These are phyloP conservation scores for Scaptomyza caliginosa DNA, from an alignment of 2,888 invertebrate genomes.

Conservation along the genomic window DNA sequence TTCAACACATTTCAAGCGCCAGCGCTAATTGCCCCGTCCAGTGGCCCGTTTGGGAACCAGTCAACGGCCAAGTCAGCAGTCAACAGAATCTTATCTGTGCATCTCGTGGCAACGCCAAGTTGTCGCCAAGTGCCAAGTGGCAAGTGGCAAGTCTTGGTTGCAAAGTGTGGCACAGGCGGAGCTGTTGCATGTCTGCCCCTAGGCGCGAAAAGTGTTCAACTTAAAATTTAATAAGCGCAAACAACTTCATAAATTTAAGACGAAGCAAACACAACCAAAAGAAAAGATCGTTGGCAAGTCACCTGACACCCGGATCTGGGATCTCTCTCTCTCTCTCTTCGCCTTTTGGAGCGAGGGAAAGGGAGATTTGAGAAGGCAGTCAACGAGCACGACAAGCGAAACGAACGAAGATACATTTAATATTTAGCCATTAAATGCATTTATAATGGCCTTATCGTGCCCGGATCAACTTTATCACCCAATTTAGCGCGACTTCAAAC, in stretches of 20 bases:
- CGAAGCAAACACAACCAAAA: constrained; percentile 1
- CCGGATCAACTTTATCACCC: constrained; percentile 80
- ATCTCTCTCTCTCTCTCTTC: constrained; percentile 12
- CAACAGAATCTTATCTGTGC: constrained; percentile 74
- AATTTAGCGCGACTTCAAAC: constrained; percentile 68
- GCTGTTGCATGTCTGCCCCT: constrained; percentile 58
- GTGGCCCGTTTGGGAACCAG: constrained; percentile 45
- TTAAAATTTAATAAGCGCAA: constrained; percentile 76
- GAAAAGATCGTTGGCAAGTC: constrained; percentile 43
- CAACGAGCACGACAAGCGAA: constrained; percentile 44
- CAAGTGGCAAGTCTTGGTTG: constrained; percentile 25
- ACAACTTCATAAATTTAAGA: constrained; percentile 75
- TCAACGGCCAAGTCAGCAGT: constrained; percentile 43
- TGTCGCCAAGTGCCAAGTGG: constrained; percentile 67
- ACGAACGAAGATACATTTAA: constrained; percentile 72
- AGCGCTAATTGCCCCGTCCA: constrained; percentile 61
- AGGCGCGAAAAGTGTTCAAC: constrained; percentile 61
- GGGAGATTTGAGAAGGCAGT: constrained; percentile 10
- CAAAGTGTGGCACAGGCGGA: constrained; percentile 29
- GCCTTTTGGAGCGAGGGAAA: background rate
- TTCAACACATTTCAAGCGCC: constrained; percentile 74
- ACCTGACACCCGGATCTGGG: constrained; percentile 39
- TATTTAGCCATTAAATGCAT: constrained; percentile 80
- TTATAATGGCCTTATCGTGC: constrained; percentile 82
- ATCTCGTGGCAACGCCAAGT: constrained; percentile 70